Percentiles rank a stretch among this genome's conserved stretches.
phyloP scores from a whole-genome alignment of 1,140 invertebrate species.

The Caerostris extrusa region DNA sequence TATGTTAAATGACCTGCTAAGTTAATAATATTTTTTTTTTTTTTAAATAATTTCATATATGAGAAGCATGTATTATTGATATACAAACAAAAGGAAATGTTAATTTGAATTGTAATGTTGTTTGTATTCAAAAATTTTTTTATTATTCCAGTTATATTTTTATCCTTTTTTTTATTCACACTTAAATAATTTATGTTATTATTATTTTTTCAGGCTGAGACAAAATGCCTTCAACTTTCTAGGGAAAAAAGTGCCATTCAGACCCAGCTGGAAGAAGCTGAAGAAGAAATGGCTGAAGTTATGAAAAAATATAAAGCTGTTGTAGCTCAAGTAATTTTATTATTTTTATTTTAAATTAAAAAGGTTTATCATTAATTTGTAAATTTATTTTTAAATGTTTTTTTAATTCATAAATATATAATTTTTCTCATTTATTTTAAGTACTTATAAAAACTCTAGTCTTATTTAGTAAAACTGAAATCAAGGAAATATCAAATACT shows the following conservation, averaged over 20 bases:
- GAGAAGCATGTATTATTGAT: neutral
- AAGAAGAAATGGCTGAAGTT: conserved; percentile 93
- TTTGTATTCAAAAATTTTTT: neutral
- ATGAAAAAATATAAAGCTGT: conserved; percentile 95
- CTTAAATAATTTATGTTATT: neutral
- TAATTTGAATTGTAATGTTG: neutral
- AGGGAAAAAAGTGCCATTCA: conserved; percentile 91
- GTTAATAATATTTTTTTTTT: neutral
- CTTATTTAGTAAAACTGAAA: too few species aligned
- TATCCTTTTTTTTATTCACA: too few species aligned
- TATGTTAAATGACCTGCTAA: neutral
- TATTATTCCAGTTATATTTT: neutral
- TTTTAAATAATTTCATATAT: neutral
- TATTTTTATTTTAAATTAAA: neutral
- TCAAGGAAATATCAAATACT: too few species aligned
- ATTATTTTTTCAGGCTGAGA: conserved; percentile 84
- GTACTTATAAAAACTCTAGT: too few species aligned
- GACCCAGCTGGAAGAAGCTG: conserved; percentile 93
- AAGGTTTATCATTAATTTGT: too few species aligned
- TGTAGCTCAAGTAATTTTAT: conserved; percentile 86
- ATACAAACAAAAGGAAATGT: neutral
- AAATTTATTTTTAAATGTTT: too few species aligned
- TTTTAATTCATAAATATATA: too few species aligned
- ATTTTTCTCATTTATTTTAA: too few species aligned
- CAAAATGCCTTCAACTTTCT: conserved; percentile 87